Evolutionary conservation across 2,888 invertebrate species (phyloP).

Genomic region (Mesorhabditis belari): DNA sequence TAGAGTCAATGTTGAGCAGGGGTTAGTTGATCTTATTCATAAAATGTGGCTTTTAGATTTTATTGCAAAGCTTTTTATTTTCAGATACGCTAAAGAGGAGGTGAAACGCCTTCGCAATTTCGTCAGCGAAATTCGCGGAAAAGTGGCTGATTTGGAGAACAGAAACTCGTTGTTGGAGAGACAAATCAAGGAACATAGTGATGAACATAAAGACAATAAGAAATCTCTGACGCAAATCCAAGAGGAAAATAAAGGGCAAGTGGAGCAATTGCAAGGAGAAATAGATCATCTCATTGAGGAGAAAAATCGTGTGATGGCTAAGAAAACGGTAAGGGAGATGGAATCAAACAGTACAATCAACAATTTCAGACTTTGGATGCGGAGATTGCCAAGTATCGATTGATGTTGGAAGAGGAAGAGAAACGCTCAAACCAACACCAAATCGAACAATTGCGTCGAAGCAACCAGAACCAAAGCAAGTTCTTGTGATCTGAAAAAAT

Average conservation of each 20-base stretch:
- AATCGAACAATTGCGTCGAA: slow-evolving; percentile 46
- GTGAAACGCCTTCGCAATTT: slow-evolving; percentile 55
- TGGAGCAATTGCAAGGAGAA: slow-evolving; percentile 55
- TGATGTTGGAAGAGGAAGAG: slow-evolving; percentile 59
- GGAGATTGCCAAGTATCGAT: slow-evolving; percentile 60
- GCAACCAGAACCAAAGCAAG: slow-evolving; percentile 44
- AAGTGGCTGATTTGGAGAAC: neutral
- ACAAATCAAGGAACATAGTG: slow-evolving; percentile 52
- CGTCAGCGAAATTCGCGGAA: slow-evolving; percentile 53
- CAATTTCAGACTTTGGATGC: slow-evolving; percentile 56
- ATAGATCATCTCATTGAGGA: slow-evolving; percentile 55
- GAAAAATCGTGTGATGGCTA: slow-evolving; percentile 28
- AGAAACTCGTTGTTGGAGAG: slow-evolving; percentile 57
- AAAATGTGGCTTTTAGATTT: neutral
- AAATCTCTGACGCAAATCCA: slow-evolving; percentile 57
- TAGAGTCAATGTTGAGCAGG: slow-evolving; percentile 54
- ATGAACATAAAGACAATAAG: slow-evolving; percentile 56
- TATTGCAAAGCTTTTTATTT: slow-evolving; percentile 42
- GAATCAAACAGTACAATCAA: neutral
- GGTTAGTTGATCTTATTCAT: neutral
- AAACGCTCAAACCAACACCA: slow-evolving; percentile 53
- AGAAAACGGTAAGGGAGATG: slow-evolving; percentile 24
- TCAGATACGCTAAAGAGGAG: slow-evolving; percentile 56
- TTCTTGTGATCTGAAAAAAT: slow-evolving; percentile 37
- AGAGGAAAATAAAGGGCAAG: slow-evolving; percentile 57